Base-by-base conservation (phyloP, 1,140 invertebrate species). In the Dendroctonus valens region DNA sequence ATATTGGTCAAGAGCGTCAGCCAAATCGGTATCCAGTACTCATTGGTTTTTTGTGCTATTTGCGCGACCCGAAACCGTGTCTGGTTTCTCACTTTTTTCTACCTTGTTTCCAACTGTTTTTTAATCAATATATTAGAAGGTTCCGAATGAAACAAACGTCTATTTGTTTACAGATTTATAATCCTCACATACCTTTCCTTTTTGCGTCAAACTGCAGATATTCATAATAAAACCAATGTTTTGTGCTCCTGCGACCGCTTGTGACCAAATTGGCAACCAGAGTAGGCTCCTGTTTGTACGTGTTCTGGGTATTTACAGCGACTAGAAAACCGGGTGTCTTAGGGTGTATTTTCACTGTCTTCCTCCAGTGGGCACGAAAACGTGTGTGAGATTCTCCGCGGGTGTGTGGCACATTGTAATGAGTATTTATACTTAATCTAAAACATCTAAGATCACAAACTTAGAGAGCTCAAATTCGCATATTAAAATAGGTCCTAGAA, bases 251-350 rank as follows among this genome's bases (percentile, higher is more conserved):
- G 15, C 40, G 9, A 50, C 11, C 7, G 46, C 42, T 50, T 51
- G 12, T 37, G 40, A 41, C 48, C 62, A 58, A 49, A 68, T 48
- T 65, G 44, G 12, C 50, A 69, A 68, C 60, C 54, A 41, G 44
- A 14, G 57, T 59, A 63, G 57, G 67, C 70, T 61, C 67, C 46
- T 48, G 46, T 69, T 71, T 71, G 70, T 73, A 73, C 70, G 67
- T 72, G 65, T 68, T 63, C 59, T 53, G 68, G 60, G 70, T 72
- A 74, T 73, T 69, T 73, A 73, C 71, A 73, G 60, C 67, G 71
- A 73, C 71, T 73, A 73, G 71, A 72, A 63, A 69, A 66, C 11
- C 64, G 63, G 60, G 67, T 65, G 52, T 63, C 59, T 65, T 66
- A 68, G 54, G 67, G 62, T 72, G 11, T 68, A 68, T 67, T 71